A percentile compares a stretch with the other conserved stretches of the same genome.
Conservation (phyloP, 2,797 vertebrate species). For the Danio choprae region DNA sequence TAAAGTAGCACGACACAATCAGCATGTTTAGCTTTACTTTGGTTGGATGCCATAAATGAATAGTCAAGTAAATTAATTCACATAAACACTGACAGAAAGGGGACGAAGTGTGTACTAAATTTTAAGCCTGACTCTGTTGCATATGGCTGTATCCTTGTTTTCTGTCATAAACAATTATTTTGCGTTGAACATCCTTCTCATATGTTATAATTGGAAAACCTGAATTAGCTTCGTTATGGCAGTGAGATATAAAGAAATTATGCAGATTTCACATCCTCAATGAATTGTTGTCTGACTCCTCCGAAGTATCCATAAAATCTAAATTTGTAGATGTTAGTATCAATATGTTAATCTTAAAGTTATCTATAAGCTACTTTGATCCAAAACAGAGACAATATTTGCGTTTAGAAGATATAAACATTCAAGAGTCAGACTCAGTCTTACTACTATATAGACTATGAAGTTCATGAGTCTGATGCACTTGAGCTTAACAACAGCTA, state of each 20-base stretch:
- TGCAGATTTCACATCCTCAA: no score
- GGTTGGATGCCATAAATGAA: slow-evolving; percentile 57
- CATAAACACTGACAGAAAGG: slow-evolving; percentile 60
- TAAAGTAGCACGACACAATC: slow-evolving; percentile 40
- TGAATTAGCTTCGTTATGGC: neutral
- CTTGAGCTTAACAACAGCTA: no score
- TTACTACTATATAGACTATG: no score
- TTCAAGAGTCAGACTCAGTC: no score
- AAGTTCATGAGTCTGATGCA: no score
- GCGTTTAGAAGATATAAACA: no score
- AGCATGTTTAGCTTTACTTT: slow-evolving; percentile 49
- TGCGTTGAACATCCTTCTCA: slow-evolving; percentile 1
- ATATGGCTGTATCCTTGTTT: slow-evolving; percentile 41
- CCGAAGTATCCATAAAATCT: no score
- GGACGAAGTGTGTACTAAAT: slow-evolving; percentile 54
- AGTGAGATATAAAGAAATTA: neutral
- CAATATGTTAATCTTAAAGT: no score
- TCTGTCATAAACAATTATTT: slow-evolving; percentile 42
- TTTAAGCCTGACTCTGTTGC: slow-evolving; percentile 41
- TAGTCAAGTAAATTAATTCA: slow-evolving; percentile 65
- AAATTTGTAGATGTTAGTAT: no score
- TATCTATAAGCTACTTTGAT: no score
- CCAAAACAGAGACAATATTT: no score
- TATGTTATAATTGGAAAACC: neutral
- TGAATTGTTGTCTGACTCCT: no score